These are phyloP conservation scores for Poecilus cupreus DNA, from an alignment of 2,888 invertebrate species.

Conservation along the genomic window DNA sequence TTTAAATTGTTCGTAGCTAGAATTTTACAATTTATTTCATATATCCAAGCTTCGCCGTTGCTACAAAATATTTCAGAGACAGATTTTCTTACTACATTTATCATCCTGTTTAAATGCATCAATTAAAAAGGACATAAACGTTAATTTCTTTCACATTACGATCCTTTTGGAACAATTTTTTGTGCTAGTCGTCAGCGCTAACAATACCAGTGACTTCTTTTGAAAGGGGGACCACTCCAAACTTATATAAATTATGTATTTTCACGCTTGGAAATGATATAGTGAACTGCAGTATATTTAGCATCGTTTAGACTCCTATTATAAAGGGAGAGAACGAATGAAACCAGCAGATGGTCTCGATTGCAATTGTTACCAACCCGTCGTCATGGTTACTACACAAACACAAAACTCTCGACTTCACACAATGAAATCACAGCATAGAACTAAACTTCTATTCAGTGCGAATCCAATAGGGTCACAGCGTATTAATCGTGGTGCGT, in stretches of 20 bases:
- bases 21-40: too few species aligned
- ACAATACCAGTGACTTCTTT: not conserved
- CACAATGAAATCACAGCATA: conserved; percentile 66
- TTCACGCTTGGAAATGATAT: conserved; percentile 71
- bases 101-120: conserved; percentile 30
- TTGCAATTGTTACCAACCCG: conserved; percentile 70
- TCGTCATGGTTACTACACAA: conserved; percentile 71
- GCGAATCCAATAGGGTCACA: conserved; percentile 51
- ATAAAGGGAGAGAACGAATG: conserved; percentile 67
- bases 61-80: too few species aligned
- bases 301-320: conserved; percentile 71
- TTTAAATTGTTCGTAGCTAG: too few species aligned
- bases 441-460: not conserved
- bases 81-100: too few species aligned
- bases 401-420: conserved; percentile 68
- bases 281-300: conserved; percentile 69
- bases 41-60: too few species aligned
- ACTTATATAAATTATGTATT: conserved; percentile 70
- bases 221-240: conserved; percentile 59
- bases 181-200: not conserved
- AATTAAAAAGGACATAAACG: conserved; percentile 47
- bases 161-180: not conserved
- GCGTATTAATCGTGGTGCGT: conserved; percentile 66
- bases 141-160: conserved; percentile 33
- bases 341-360: conserved; percentile 71